Conservation (phyloP, 2,797 vertebrate species). For the Chloroceryle inda region DNA sequence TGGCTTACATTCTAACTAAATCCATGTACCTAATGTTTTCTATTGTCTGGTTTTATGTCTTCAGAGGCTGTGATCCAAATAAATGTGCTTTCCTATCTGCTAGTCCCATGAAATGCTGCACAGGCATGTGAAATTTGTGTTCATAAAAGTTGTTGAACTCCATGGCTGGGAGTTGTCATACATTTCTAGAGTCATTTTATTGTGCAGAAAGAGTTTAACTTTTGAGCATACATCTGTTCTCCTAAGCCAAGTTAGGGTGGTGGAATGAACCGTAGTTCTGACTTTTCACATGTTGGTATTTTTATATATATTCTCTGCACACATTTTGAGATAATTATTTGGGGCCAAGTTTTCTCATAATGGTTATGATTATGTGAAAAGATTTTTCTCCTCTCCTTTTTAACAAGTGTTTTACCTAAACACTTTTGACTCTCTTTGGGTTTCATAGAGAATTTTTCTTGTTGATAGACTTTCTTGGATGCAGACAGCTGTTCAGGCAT, state of each 20-base stretch:
- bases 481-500: background rate
- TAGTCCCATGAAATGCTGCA: background rate
- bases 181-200: background rate
- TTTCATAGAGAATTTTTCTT: background rate
- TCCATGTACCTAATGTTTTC: conserved; percentile 43
- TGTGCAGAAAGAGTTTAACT: background rate
- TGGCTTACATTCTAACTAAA: conserved; percentile 49
- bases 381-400: background rate
- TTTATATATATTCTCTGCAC: background rate
- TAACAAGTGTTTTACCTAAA: background rate
- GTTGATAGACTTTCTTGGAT: background rate
- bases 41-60: conserved; percentile 58
- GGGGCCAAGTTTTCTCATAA: background rate
- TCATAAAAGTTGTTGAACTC: conserved; percentile 14
- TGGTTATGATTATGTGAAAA: background rate
- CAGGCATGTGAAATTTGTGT: background rate
- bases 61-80: conserved; percentile 29
- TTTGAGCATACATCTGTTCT: background rate
- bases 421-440: background rate
- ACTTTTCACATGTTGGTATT: background rate
- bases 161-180: background rate
- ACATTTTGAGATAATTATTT: background rate
- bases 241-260: background rate
- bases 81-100: conserved; percentile 23
- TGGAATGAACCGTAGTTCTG: background rate